Evolutionary conservation across 1,140 invertebrate species (phyloP).

Genomic region (Drosophila biarmipes): DNA sequence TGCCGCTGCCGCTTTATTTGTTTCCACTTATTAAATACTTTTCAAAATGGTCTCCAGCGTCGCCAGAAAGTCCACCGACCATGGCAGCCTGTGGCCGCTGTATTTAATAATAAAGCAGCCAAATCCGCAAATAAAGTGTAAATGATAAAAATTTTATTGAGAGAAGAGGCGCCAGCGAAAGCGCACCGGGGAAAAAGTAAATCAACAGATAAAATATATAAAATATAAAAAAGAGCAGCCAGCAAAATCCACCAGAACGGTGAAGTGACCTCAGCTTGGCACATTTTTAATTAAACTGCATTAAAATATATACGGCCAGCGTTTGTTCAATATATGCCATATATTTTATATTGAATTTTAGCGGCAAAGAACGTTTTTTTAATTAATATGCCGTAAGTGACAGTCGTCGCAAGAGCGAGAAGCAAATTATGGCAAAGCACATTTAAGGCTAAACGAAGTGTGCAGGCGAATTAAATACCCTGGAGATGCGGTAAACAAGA

Average conservation of each 20-base stretch:
- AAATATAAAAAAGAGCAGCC: constrained; percentile 18
- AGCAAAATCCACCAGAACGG: constrained; percentile 43
- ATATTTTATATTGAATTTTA: constrained; percentile 47
- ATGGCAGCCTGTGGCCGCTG: constrained; percentile 35
- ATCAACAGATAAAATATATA: constrained; percentile 13
- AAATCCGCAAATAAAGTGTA: constrained; percentile 72
- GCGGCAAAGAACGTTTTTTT: constrained; percentile 45
- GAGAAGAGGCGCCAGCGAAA: constrained; percentile 6
- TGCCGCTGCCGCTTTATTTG: constrained; percentile 31
- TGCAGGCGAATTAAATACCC: no score
- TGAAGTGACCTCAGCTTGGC: constrained; percentile 54
- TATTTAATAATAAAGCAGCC: constrained; percentile 68
- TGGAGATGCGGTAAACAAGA: no score
- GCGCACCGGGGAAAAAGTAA: constrained; percentile 14
- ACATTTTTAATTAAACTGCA: constrained; percentile 74
- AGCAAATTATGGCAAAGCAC: constrained; percentile 15
- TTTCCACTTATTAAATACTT: constrained; percentile 52
- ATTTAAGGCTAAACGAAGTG: neutral
- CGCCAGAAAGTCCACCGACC: constrained; percentile 25
- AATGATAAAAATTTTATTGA: constrained; percentile 42
- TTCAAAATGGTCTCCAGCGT: constrained; percentile 47
- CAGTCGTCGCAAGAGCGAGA: constrained; percentile 9
- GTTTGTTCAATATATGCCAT: constrained; percentile 28
- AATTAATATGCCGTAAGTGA: constrained; percentile 56
- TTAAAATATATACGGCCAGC: constrained; percentile 58